Conservation (phyloP, 2,888 invertebrate species). For the Nomada ruficornis region DNA sequence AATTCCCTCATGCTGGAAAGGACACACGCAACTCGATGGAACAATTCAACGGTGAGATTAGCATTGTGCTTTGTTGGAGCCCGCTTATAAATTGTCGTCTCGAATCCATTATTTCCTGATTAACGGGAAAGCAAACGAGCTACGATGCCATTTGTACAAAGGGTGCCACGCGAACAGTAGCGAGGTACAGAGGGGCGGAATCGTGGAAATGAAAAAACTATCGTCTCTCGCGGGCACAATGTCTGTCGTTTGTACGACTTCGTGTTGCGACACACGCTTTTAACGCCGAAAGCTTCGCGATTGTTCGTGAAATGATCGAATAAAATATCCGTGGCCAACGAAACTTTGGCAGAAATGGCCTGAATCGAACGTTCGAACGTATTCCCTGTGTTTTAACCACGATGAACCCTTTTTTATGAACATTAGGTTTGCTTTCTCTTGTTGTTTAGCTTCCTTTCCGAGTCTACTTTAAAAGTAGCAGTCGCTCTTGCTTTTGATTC, state of each 20-base stretch:
- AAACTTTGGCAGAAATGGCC: neutral
- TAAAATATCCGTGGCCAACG: slow-evolving; percentile 22
- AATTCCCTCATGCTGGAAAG: neutral
- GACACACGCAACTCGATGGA: slow-evolving; percentile 21
- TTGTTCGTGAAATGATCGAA: slow-evolving; percentile 17
- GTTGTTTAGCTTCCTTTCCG: neutral
- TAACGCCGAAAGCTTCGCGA: slow-evolving; percentile 25
- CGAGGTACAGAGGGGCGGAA: neutral
- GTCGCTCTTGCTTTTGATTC: no score
- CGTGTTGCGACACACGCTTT: slow-evolving; percentile 22
- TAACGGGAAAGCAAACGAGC: slow-evolving; percentile 39
- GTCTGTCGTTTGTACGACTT: slow-evolving; percentile 31
- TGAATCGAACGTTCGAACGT: slow-evolving; percentile 2
- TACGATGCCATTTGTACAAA: slow-evolving; percentile 14
- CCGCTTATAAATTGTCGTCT: slow-evolving; percentile 45
- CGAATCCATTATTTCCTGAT: slow-evolving; percentile 48
- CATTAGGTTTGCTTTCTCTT: neutral
- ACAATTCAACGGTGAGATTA: slow-evolving; percentile 46
- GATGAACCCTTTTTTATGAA: neutral
- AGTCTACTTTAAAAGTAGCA: no score
- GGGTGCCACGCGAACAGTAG: neutral
- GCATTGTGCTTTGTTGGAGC: slow-evolving; percentile 38
- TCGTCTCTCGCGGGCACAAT: slow-evolving; percentile 16
- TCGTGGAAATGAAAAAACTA: slow-evolving; percentile 33
- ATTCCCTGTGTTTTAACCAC: neutral